Evolutionary conservation across 2,888 invertebrate genomes (phyloP).

Genomic region (Bedellia somnulentella): DNA sequence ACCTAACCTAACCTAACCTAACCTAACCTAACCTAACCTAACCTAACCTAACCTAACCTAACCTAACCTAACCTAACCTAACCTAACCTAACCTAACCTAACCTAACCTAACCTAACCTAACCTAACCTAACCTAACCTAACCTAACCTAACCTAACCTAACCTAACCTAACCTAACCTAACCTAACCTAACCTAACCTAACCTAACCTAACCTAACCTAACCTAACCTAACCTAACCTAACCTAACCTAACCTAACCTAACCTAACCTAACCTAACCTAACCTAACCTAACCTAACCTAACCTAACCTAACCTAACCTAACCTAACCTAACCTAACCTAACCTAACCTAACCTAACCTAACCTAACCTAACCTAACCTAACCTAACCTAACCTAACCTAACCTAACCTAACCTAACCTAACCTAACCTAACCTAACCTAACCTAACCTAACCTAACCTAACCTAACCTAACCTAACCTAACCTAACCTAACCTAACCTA

Average conservation of each 20-base stretch:
- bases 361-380: slow-evolving; percentile 6
- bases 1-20: slow-evolving; percentile 7
- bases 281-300: slow-evolving; percentile 6
- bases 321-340: slow-evolving; percentile 7
- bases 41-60: slow-evolving; percentile 4
- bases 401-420: slow-evolving; percentile 8
- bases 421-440: slow-evolving; percentile 7
- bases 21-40: slow-evolving; percentile 5
- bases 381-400: slow-evolving; percentile 5
- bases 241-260: slow-evolving; percentile 6
- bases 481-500: slow-evolving; percentile 7
- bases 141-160: slow-evolving; percentile 7
- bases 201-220: slow-evolving; percentile 6
- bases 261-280: slow-evolving; percentile 6
- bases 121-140: slow-evolving; percentile 5
- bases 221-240: slow-evolving; percentile 6
- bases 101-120: not conserved
- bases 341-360: slow-evolving; percentile 6
- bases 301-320: slow-evolving; percentile 6
- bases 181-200: slow-evolving; percentile 6
- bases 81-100: not conserved
- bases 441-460: slow-evolving; percentile 8
- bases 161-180: slow-evolving; percentile 7
- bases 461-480: slow-evolving; percentile 4
- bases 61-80: not conserved